A percentile compares a stretch with the other conserved stretches of the same genome.
These are phyloP conservation scores for Alviniconcha marisindica DNA, from an alignment of 1,140 invertebrate species.

Conservation along the genomic window DNA sequence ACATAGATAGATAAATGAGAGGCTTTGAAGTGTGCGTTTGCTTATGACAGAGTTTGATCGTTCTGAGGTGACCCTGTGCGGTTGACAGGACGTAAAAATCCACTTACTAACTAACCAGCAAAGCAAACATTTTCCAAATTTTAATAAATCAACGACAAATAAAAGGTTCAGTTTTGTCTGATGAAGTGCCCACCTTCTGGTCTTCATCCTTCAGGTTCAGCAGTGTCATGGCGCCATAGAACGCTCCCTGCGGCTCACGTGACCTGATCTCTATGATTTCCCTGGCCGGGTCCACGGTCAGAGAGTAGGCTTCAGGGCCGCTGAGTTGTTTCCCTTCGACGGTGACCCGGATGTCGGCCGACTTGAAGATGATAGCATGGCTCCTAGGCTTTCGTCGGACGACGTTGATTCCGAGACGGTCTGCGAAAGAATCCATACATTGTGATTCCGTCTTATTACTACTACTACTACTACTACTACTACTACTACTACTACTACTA, in stretches of 20 bases:
- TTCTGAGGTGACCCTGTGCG: too few species aligned
- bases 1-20: too few species aligned
- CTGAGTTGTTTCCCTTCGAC: conserved; percentile 41
- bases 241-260: conserved; percentile 50
- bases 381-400: conserved; percentile 22
- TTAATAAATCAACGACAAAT: too few species aligned
- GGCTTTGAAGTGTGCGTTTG: too few species aligned
- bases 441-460: not conserved
- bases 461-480: too few species aligned
- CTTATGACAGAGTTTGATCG: too few species aligned
- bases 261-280: conserved; percentile 49
- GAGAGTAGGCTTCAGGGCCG: conserved; percentile 53
- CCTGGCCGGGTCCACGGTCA: conserved; percentile 44
- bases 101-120: too few species aligned
- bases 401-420: conserved; percentile 30
- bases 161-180: too few species aligned
- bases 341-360: conserved; percentile 22
- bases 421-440: too few species aligned
- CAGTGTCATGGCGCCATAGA: conserved; percentile 65
- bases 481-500: not conserved
- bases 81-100: too few species aligned
- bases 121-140: too few species aligned
- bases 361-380: conserved; percentile 36
- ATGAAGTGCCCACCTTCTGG: conserved; percentile 34
- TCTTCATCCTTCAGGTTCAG: conserved; percentile 51